Base-by-base conservation (phyloP, 2,888 invertebrate species). In the Sarcophaga variegata region DNA sequence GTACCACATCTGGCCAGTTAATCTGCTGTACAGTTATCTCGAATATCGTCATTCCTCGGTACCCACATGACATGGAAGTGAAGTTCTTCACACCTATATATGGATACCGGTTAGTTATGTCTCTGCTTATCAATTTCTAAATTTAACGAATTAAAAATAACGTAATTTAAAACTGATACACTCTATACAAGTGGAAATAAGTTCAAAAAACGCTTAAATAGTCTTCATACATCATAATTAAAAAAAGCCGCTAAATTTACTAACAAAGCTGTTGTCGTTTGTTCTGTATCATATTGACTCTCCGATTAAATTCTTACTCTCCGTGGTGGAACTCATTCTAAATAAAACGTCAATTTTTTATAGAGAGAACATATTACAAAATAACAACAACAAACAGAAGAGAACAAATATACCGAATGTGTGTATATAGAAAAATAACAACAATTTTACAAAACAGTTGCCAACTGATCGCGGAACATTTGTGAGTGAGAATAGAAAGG, bases 391-490 rank as follows among this genome's bases (percentile, higher is more conserved):
- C 49, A 70, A 54, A 54, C 54, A 54, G 17, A 17, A 54, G 54
- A 54, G 17, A 54, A 37, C 8, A 37, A 37, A 37, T n/a, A 60
- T 72, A 54, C 59, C 27, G 22, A n/a, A 62, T 37, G 60, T 27
- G 45, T 37, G 17, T 54, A 17, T 54, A 47, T 5, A 59, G 22
- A 74, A 63, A 70, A 70, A 79, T 47, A 62, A 85, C 77, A 45
- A 8, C 70, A 67, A 67, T 67, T 74, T 66, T 75, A 86, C 74
- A 87, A 84, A 81, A 79, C 87, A 87, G 87, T 87, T 87, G 87
- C 78, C 81, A 83, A 87, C 71, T 76, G 87, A 87, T 87, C 87
- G 84, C 69, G 76, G 81, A 84, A 76, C 87, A 84, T 54, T 14
- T 72, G 79, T 79, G 84, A 87, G 84, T 76, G 79, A 84, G 60